phyloP scores from a whole-genome alignment of 2,113 vertebrate genomes.

The Cinclus mexicanus region DNA sequence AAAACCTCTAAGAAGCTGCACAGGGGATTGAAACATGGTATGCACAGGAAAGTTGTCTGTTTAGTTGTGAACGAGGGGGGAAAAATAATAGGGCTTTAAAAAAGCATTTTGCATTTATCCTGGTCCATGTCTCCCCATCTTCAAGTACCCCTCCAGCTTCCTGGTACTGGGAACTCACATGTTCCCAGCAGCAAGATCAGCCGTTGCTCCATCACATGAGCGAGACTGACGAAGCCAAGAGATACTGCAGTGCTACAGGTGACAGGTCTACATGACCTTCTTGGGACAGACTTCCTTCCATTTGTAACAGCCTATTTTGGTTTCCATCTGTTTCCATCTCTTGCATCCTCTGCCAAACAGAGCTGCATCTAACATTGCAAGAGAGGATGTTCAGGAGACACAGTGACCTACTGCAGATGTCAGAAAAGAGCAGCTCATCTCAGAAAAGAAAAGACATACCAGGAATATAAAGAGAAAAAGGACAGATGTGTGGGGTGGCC shows the following conservation, averaged over 20 bases:
- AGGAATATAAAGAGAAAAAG: not conserved
- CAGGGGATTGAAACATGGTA: not conserved
- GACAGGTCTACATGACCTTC: not conserved
- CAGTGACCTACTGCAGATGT: not conserved
- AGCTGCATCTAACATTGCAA: not conserved
- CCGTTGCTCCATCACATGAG: not conserved
- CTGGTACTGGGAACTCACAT: rapidly evolving
- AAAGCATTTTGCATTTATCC: not conserved
- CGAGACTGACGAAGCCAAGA: not conserved
- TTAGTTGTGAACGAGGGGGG: not conserved
- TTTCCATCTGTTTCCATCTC: not conserved
- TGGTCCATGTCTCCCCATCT: not conserved
- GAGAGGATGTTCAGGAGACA: not conserved
- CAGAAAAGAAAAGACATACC: not conserved
- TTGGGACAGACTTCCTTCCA: not conserved
- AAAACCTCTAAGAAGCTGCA: not conserved
- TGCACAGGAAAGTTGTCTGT: not conserved
- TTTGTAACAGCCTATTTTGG: not conserved
- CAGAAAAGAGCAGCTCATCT: not conserved
- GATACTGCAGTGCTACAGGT: not conserved
- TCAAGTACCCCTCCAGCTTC: not conserved
- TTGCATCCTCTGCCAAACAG: not conserved
- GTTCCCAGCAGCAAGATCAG: not conserved
- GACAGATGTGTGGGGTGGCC: not conserved
- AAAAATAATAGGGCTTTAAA: not conserved